Evolutionary conservation across 2,113 vertebrate genomes (phyloP), one percentile per base, ranked within the genome.

Genomic region (Leucosticte australis): DNA sequence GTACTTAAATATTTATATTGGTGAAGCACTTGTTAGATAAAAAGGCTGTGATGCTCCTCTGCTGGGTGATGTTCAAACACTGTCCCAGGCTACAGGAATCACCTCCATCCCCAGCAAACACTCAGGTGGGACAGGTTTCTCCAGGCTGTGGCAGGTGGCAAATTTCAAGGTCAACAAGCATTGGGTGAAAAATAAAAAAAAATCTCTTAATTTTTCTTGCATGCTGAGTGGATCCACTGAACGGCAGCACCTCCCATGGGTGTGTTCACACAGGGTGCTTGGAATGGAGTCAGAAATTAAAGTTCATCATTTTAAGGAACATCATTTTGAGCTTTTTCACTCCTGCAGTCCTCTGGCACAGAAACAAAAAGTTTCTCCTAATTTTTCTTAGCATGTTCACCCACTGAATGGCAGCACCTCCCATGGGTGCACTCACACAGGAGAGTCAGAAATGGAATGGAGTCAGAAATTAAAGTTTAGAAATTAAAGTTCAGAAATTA

Each of bases 1-100:
- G 81, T 93, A 76, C 88, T 96, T 94, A 90, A 95, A 95, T 95
- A 94, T 96, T 96, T 95, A 94, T 96, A 94, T 90, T 94, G 92
- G 37, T 35, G 92, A 37, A 90, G 88, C 31, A 26, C 37, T 86
- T 15, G 44, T 35, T 27, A 78, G 73, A 39, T 56, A 62, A 65
- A 76, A 70, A 47, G 49, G 60, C 83, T 0, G 2, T 21, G 31
- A 12, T 42, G 71, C 49, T 82, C 46, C 14, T 15, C 49, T 53
- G 57, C 33, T 5, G 13, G 82, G 50, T 28, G 76, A 62, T 84
- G 73, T 20, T 63, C 83, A 52, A 65, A 77, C 68, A 18, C 39
- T 10, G 13, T 11, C 60, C 84, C 39, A 8, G 42, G 20, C 37
- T 17, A 4, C n/a, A 67, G 82, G 46, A 74, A 39, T 24, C 4